These are phyloP conservation scores for Holacanthella duospinosa DNA, from an alignment of 2,888 invertebrate genomes.

Conservation along the genomic window DNA sequence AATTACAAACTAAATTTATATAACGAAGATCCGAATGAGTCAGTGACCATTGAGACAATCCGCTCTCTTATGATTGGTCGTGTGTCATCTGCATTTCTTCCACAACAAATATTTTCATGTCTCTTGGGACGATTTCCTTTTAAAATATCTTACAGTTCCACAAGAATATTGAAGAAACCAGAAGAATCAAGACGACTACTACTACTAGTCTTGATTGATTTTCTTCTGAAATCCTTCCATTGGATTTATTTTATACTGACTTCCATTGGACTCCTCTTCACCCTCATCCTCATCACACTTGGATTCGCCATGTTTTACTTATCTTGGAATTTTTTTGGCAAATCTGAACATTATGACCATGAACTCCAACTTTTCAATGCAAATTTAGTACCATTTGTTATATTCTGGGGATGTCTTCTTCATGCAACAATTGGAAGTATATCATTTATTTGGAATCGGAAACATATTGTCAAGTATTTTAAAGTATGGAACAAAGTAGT, in stretches of 20 bases:
- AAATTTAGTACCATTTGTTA: constrained; percentile 33
- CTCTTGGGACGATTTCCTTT: constrained; percentile 7
- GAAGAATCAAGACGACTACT: background rate
- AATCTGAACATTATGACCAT: background rate
- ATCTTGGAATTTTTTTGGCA: constrained; percentile 16
- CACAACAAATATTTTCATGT: background rate
- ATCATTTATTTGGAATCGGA: constrained; percentile 21
- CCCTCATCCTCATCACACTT: constrained; percentile 21
- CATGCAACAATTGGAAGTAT: constrained; percentile 27
- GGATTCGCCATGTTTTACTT: constrained; percentile 29
- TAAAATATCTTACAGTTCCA: background rate
- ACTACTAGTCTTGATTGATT: background rate
- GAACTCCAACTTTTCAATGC: constrained; percentile 19
- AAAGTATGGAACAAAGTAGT: constrained; percentile 31
- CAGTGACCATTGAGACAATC: background rate
- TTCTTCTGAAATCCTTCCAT: constrained; percentile 12
- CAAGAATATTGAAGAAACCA: background rate
- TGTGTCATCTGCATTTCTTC: background rate
- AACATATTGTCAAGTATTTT: constrained; percentile 21
- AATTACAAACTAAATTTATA: no score
- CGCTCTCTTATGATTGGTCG: background rate
- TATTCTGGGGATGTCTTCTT: constrained; percentile 34
- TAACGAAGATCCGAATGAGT: no score
- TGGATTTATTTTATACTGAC: constrained; percentile 29
- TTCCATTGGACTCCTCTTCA: constrained; percentile 13